Conservation (phyloP, 2,888 invertebrate species). For the Andrena camellia region DNA sequence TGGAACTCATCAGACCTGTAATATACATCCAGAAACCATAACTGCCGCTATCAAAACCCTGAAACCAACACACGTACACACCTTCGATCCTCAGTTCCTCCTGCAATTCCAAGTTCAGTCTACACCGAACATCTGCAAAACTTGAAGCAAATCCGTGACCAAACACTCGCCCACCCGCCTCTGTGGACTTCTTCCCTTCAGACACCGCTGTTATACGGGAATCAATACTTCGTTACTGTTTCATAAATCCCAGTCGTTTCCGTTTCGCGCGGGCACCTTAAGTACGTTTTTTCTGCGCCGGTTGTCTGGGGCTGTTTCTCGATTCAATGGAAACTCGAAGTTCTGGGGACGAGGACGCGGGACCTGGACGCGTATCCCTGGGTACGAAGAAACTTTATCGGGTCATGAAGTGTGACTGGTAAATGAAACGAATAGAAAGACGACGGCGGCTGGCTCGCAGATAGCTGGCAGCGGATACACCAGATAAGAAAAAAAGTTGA, state of each 20-base stretch:
- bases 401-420: constrained; percentile 58
- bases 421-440: constrained; percentile 64
- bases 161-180: too few species aligned
- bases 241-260: neutral
- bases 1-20: too few species aligned
- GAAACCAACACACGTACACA: too few species aligned
- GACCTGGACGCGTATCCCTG: neutral
- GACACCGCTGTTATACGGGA: neutral
- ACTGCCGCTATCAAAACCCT: too few species aligned
- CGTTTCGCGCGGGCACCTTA: neutral
- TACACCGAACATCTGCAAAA: too few species aligned
- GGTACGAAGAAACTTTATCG: constrained; percentile 52
- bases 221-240: constrained; percentile 8
- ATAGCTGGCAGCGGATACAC: constrained; percentile 56
- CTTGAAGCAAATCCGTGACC: too few species aligned
- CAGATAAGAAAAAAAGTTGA: constrained; percentile 65
- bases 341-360: neutral
- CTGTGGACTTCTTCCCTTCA: too few species aligned
- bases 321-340: constrained; percentile 30
- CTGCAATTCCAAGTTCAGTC: too few species aligned
- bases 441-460: constrained; percentile 41
- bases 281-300: neutral
- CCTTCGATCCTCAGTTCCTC: too few species aligned
- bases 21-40: too few species aligned
- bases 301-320: constrained; percentile 2